A percentile compares a stretch with the other conserved stretches of the same genome.
These are phyloP conservation scores for Platycheirus rosarum DNA, from an alignment of 2,888 invertebrate species.

Conservation along the genomic window DNA sequence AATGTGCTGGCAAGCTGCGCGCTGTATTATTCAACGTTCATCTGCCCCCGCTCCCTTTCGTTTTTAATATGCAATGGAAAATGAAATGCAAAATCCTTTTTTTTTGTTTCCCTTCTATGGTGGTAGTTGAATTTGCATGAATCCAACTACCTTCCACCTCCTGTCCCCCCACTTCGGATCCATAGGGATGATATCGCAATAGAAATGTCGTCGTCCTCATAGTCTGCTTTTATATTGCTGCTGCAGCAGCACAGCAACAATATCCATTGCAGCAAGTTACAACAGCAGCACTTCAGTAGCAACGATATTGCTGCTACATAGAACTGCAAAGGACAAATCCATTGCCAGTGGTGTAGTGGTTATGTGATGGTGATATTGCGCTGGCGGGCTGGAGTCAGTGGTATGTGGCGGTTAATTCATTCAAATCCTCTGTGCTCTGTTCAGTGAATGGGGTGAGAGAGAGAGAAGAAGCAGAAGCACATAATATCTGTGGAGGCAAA, in stretches of 20 bases:
- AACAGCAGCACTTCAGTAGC: not conserved
- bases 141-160: too few relatives aligned
- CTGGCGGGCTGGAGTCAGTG: not conserved
- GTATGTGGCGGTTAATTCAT: slow-evolving; percentile 32
- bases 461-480: not conserved
- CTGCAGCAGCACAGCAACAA: slow-evolving; percentile 29
- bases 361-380: not conserved
- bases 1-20: slow-evolving; percentile 35
- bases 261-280: slow-evolving; percentile 26
- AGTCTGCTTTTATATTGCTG: slow-evolving; percentile 19
- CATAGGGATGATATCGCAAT: slow-evolving; percentile 30
- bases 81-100: slow-evolving; percentile 61
- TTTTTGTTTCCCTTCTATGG: not conserved
- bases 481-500: slow-evolving; percentile 6
- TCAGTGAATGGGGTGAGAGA: too few relatives aligned
- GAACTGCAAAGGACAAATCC: slow-evolving; percentile 43
- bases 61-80: slow-evolving; percentile 61
- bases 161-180: not conserved
- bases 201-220: slow-evolving; percentile 43
- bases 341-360: slow-evolving; percentile 3
- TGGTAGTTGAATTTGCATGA: not conserved
- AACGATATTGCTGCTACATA: slow-evolving; percentile 22
- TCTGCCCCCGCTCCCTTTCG: slow-evolving; percentile 5
- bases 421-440: slow-evolving; percentile 15
- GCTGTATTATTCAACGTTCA: slow-evolving; percentile 35